A percentile compares a stretch with the other conserved stretches of the same genome.
These are phyloP conservation scores for Cephus rjabovi DNA, from an alignment of 2,888 invertebrate genomes.

Conservation along the genomic window DNA sequence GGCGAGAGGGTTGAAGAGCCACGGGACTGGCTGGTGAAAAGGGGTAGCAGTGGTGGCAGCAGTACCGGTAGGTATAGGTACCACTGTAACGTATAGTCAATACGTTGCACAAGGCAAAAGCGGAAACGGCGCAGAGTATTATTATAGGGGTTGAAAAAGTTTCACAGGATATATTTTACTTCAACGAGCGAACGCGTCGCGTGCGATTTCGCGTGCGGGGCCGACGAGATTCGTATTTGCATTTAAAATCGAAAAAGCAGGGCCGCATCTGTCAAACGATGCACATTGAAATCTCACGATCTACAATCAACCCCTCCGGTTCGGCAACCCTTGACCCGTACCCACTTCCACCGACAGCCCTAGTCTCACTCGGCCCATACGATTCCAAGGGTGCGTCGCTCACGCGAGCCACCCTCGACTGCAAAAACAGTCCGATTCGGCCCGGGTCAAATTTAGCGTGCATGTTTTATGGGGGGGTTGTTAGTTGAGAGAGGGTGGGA, in stretches of 20 bases:
- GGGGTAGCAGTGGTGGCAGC: no score
- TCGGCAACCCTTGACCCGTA: neutral
- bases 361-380: no score
- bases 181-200: no score
- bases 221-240: slow-evolving; percentile 46
- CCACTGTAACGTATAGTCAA: no score
- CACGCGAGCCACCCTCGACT: slow-evolving; percentile 15
- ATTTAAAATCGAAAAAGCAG: slow-evolving; percentile 44
- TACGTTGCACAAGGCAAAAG: no score
- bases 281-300: slow-evolving; percentile 44
- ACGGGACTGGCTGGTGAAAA: no score
- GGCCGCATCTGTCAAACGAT: slow-evolving; percentile 48
- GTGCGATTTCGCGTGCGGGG: neutral
- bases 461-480: slow-evolving; percentile 16
- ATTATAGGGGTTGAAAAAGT: no score
- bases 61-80: no score
- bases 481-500: slow-evolving; percentile 20
- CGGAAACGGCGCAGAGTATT: no score
- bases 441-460: slow-evolving; percentile 37
- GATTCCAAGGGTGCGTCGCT: no score
- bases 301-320: slow-evolving; percentile 13
- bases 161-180: no score
- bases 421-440: slow-evolving; percentile 44
- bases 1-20: no score
- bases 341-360: neutral